Conservation (phyloP, 2,888 invertebrate genomes). For the Agrochola lychnidis region DNA sequence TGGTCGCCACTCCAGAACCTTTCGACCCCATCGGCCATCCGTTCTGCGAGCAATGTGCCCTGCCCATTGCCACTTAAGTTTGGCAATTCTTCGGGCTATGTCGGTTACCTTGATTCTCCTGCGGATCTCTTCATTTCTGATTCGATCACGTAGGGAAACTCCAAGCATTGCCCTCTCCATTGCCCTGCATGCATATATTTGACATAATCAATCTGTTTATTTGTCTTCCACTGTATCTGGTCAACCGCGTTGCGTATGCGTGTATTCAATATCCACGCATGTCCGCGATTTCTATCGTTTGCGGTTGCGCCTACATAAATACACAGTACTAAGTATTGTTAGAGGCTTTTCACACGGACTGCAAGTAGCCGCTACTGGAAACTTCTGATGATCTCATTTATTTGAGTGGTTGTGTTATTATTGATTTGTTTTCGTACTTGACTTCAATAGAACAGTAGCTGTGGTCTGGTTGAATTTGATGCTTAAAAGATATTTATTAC, state of each 20-base stretch:
- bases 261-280: constrained; percentile 68
- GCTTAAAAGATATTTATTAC: constrained; percentile 35
- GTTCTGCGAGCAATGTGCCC: no score
- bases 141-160: no score
- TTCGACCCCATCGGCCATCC: no score
- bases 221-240: constrained; percentile 42
- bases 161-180: no score
- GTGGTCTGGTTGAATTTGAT: constrained; percentile 45
- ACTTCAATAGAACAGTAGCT: constrained; percentile 37
- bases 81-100: no score
- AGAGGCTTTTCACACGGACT: constrained; percentile 47
- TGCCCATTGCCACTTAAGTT: no score
- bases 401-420: constrained; percentile 32
- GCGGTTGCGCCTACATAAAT: constrained; percentile 74
- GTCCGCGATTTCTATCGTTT: constrained; percentile 76
- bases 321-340: constrained; percentile 38
- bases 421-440: constrained; percentile 48
- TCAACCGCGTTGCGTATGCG: constrained; percentile 61
- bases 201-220: constrained; percentile 29
- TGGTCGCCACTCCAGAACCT: no score
- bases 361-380: constrained; percentile 39
- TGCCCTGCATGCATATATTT: constrained; percentile 18
- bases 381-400: constrained; percentile 47
- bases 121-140: no score
- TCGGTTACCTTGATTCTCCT: no score